These are phyloP conservation scores for Austrofundulus limnaeus DNA, from an alignment of 2,113 vertebrate genomes.

Conservation along the genomic window DNA sequence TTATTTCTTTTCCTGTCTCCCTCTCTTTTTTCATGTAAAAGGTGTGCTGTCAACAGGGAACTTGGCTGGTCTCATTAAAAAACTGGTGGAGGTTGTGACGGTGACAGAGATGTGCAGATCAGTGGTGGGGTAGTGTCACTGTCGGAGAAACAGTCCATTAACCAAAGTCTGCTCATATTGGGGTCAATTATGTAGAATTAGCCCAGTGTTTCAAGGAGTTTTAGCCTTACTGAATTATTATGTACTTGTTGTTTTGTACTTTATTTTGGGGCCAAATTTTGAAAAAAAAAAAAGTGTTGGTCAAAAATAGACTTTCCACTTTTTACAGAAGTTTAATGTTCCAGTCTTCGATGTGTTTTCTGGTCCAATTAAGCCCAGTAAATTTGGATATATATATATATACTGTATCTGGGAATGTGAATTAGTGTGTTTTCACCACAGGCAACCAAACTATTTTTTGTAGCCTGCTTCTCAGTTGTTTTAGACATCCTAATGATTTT, in stretches of 20 bases:
- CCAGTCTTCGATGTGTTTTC: background rate
- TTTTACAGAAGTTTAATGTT: background rate
- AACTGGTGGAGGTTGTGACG: constrained; percentile 54
- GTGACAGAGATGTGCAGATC: constrained; percentile 57
- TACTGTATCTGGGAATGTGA: no score
- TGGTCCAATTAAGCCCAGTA: background rate
- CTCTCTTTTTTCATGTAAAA: constrained; percentile 46
- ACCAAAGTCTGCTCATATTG: constrained; percentile 38
- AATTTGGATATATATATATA: no score
- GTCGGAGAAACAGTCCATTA: constrained; percentile 48
- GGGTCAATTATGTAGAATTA: constrained; percentile 19
- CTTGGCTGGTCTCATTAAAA: constrained; percentile 65
- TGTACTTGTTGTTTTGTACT: background rate
- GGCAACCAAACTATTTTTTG: no score
- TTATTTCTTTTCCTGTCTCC: constrained; percentile 1
- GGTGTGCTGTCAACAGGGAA: constrained; percentile 55
- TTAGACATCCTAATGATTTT: no score
- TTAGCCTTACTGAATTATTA: background rate
- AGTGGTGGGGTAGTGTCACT: constrained; percentile 42
- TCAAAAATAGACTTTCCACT: background rate
- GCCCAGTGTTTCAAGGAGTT: constrained; percentile 5
- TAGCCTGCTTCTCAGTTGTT: no score
- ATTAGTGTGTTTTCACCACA: no score
- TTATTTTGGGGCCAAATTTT: background rate
- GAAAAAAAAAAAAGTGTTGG: background rate